Conservation (phyloP, 2,797 vertebrate species). For the Cryptoblepharus egeriae region DNA sequence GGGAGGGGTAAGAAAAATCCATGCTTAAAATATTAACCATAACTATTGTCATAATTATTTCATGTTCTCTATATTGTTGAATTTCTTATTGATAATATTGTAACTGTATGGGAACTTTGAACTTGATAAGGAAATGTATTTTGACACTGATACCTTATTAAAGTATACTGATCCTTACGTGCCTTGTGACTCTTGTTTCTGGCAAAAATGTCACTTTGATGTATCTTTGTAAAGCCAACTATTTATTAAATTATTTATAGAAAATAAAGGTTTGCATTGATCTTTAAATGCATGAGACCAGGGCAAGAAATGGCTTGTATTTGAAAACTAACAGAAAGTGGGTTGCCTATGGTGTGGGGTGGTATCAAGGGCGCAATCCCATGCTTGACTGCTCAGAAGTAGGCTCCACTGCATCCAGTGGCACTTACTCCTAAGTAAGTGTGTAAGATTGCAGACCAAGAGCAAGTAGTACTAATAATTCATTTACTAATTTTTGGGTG, state of each 20-base stretch:
- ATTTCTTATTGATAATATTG: constrained; percentile 87
- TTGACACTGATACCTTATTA: constrained; percentile 99
- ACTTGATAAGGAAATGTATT: constrained; percentile 94
- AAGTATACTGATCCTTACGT: constrained; percentile 91
- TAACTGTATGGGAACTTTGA: constrained; percentile 89
- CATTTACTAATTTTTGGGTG: no score
- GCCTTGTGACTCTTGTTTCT: constrained; percentile 70
- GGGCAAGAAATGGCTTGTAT: neutral
- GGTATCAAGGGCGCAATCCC: neutral
- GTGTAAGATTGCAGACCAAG: no score
- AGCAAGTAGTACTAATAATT: no score
- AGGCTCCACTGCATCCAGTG: no score
- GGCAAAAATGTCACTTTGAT: constrained; percentile 62
- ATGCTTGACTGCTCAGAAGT: no score
- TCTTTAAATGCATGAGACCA: constrained; percentile 59
- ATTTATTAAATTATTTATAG: constrained; percentile 72
- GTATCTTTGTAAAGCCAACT: constrained; percentile 62
- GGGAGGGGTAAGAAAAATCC: constrained; percentile 68
- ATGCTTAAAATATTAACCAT: constrained; percentile 84
- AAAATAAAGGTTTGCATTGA: constrained; percentile 66
- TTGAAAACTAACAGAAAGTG: constrained; percentile 3
- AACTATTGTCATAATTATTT: constrained; percentile 83
- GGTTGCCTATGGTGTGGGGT: neutral
- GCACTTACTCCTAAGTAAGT: no score
- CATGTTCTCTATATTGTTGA: constrained; percentile 82